Base-by-base conservation (phyloP, 2,888 invertebrate species). In the Scaeva pyrastri region DNA sequence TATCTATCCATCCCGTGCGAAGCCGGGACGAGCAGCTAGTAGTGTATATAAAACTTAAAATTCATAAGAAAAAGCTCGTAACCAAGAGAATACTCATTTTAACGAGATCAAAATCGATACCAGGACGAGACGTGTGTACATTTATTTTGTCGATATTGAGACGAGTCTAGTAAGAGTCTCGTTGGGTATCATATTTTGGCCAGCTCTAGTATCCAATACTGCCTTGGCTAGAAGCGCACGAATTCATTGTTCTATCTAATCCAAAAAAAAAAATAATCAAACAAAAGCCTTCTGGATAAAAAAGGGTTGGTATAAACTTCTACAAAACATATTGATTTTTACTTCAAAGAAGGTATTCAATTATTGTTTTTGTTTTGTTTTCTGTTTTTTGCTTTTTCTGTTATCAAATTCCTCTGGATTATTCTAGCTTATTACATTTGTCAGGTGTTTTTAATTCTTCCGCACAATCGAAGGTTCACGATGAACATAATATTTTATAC, bases 271-370 rank as follows among this genome's bases (percentile, higher is more conserved):
- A 16, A 21, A 14, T 14, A 19, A 8, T 31, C 52, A 52, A 23
- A 16, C 45, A 48, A 36, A 19, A 16, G 14, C 14, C 48, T 66
- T 36, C 19, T 14, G 36, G 48, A 45, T 8, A 7, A 1, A 12
- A 68, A 68, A 68, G 68, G 68, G 50, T 68, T 68, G 16, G n/a
- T 19, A 5, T 19, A 36, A 39, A 21, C 48, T 48, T 66, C 11
- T 19, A 12, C 48, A n/a, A 10, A 8, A 39, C 23, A 52, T 74
- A 79, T 79, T 79, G 79, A 79, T 74, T 78, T 74, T 74, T 16
- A 62, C 78, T 77, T 6, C n/a, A 19, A 7, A 39, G 12, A 73
- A 23, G 12, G 14, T 31, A 23, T 36, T 68, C 68, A 39, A 48
- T 55, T n/a, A n/a, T n/a, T n/a, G n/a, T n/a, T n/a, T n/a, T n/a